Conservation (phyloP, 37 sponge, comb jelly and placozoan species). For the Geodia barretti region DNA sequence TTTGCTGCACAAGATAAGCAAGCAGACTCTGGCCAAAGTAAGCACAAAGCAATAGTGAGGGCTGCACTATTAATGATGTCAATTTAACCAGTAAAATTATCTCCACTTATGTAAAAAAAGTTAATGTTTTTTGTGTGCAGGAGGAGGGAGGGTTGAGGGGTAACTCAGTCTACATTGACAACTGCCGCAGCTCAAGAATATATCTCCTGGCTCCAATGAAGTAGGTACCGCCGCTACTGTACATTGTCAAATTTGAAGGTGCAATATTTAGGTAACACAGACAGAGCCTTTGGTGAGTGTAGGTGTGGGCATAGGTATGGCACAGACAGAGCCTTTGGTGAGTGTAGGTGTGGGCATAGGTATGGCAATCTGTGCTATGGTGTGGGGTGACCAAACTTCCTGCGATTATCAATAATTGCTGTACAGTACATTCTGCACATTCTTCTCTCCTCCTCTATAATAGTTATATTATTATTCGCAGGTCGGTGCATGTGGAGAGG, state of each 20-base stretch:
- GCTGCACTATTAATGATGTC: too few relatives aligned
- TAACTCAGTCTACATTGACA: conserved; percentile 53
- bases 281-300: background rate
- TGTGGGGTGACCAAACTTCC: background rate
- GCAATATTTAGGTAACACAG: too few relatives aligned
- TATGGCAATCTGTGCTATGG: background rate
- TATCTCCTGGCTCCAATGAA: conserved; percentile 74
- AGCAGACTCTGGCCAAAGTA: conserved; percentile 50
- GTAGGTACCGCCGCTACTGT: conserved; percentile 11
- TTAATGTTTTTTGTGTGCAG: too few relatives aligned
- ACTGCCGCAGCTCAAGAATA: conserved; percentile 61
- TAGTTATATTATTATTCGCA: background rate
- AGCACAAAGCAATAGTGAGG: too few relatives aligned
- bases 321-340: background rate
- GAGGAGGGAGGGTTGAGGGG: conserved; percentile 23
- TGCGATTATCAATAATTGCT: background rate
- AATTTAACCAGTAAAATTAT: too few relatives aligned
- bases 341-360: conserved; percentile 11
- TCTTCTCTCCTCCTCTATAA: too few relatives aligned
- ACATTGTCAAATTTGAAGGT: too few relatives aligned
- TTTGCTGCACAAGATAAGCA: conserved; percentile 34
- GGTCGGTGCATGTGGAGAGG: conserved; percentile 66
- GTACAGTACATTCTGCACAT: background rate
- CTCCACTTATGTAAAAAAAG: background rate
- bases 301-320: conserved; percentile 1